Conservation (phyloP, 2,797 vertebrate genomes). For the Clarias fuscus region DNA sequence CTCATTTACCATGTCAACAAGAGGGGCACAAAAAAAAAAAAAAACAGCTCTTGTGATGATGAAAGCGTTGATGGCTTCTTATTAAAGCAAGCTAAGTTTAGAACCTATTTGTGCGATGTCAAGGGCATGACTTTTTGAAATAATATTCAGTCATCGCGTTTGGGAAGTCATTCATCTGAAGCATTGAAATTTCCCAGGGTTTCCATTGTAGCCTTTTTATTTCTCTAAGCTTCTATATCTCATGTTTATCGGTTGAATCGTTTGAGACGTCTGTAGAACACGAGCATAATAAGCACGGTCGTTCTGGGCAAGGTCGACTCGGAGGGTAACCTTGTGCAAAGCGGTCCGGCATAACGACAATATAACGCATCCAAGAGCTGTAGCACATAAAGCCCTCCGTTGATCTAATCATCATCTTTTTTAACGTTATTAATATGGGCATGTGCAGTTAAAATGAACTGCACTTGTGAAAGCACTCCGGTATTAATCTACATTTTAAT, state of each 20-base stretch:
- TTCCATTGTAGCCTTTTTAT: background rate
- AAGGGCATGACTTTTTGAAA: conserved; percentile 17
- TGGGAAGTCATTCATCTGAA: background rate
- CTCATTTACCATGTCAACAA: conserved; percentile 63
- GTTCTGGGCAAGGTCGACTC: background rate
- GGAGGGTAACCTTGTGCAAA: background rate
- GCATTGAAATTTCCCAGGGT: background rate
- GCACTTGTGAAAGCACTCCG: conserved; percentile 8
- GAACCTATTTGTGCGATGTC: background rate
- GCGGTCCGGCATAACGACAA: background rate
- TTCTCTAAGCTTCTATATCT: background rate
- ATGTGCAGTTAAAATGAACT: background rate
- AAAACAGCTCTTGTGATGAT: background rate
- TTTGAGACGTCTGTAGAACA: background rate
- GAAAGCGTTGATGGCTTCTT: conserved; percentile 31
- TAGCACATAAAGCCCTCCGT: background rate
- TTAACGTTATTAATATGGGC: conserved; percentile 13
- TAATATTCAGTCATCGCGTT: background rate
- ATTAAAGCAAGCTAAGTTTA: conserved; percentile 22
- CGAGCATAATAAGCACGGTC: background rate
- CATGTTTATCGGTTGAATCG: background rate
- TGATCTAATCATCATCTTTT: background rate
- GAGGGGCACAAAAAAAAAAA: conserved; percentile 13
- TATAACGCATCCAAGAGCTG: background rate
- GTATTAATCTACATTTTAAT: conserved; percentile 31